Conservation (phyloP, 2,113 vertebrate species). For the Callipepla californica region DNA sequence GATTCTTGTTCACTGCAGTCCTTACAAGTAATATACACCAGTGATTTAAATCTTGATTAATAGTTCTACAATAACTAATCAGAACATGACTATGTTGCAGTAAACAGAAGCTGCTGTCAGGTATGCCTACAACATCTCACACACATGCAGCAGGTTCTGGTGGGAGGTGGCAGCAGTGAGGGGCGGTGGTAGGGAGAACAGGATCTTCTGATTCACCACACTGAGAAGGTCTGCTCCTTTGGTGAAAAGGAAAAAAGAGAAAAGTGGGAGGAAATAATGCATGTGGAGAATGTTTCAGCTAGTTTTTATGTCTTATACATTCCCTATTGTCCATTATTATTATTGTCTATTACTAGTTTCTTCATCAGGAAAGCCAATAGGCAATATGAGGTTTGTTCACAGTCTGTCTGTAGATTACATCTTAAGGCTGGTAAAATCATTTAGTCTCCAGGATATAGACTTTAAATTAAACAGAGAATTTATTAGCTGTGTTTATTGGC, state of each 20-base stretch:
- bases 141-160: not conserved
- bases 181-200: accelerated
- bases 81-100: not conserved
- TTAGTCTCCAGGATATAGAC: not conserved
- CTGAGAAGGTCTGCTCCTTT: not conserved
- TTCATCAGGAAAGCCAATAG: not conserved
- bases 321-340: not conserved
- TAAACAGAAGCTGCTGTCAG: not conserved
- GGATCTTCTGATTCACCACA: not conserved
- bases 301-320: not conserved
- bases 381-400: not conserved
- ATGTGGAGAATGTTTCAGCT: not conserved
- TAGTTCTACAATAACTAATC: not conserved
- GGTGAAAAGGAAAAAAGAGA: not conserved
- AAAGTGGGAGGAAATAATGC: not conserved
- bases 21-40: not conserved
- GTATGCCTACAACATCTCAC: not conserved
- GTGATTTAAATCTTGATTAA: not conserved
- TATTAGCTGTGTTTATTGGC: not conserved
- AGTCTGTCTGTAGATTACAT: not conserved
- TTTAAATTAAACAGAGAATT: not conserved
- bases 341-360: not conserved
- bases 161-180: not conserved
- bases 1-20: not conserved
- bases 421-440: not conserved